Percentiles rank a stretch among this genome's conserved stretches.
Conservation (phyloP, 2,797 vertebrate species). For the Molossus alvarezi region DNA sequence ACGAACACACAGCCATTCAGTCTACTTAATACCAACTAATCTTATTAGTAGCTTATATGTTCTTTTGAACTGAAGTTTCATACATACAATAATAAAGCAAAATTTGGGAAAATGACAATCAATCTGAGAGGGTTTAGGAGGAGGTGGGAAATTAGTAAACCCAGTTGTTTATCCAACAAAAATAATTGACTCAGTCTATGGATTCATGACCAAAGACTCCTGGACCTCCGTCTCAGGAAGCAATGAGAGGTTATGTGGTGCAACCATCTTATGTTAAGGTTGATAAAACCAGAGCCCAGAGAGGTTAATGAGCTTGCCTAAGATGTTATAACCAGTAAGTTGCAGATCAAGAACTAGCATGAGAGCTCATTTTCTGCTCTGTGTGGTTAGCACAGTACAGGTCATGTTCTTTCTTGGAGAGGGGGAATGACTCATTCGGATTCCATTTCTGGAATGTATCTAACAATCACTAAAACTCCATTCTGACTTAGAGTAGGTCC, state of each 20-base stretch:
- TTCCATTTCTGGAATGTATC: neutral
- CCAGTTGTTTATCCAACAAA: conserved; percentile 41
- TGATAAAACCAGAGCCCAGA: neutral
- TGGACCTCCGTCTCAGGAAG: neutral
- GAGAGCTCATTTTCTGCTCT: neutral
- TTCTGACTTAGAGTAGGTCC: neutral
- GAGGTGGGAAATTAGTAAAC: neutral
- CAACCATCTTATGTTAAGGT: neutral
- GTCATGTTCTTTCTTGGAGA: neutral
- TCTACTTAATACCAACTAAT: neutral
- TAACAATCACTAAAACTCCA: neutral
- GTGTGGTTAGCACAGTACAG: neutral
- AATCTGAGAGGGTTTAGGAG: neutral
- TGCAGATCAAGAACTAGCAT: neutral
- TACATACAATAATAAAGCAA: neutral
- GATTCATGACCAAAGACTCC: conserved; percentile 3
- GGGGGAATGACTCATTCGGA: neutral
- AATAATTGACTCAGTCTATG: conserved; percentile 41
- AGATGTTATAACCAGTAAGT: neutral
- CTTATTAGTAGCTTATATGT: neutral
- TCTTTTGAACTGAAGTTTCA: conserved; percentile 35
- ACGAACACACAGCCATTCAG: neutral
- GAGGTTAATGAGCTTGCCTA: neutral
- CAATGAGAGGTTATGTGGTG: neutral
- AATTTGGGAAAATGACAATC: neutral